Conservation (phyloP, 2,113 vertebrate genomes). For the Opisthocomus hoazin region DNA sequence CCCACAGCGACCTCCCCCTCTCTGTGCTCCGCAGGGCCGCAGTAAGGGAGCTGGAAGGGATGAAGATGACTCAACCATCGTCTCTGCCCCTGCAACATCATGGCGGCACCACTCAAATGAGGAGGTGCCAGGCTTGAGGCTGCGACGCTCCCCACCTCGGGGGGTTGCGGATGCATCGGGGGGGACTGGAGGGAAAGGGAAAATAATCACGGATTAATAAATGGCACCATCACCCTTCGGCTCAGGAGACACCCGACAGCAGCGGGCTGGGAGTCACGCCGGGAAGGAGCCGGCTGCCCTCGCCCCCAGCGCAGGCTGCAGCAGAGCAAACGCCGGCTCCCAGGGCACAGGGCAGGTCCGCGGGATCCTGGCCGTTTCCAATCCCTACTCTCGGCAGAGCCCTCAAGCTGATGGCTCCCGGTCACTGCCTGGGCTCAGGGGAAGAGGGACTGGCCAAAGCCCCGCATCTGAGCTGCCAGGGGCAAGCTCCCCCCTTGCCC, state of each 20-base stretch:
- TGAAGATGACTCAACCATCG: accelerated
- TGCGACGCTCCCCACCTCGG: not conserved
- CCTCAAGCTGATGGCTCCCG: not conserved
- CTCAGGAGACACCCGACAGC: accelerated
- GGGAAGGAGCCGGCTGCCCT: not conserved
- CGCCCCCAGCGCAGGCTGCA: not conserved
- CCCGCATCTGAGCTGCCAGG: accelerated
- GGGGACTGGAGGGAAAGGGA: not conserved
- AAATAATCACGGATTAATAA: not conserved
- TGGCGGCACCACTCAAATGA: not conserved
- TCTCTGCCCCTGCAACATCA: not conserved
- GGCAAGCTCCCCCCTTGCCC: not conserved
- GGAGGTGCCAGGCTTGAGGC: accelerated
- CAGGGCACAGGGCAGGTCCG: accelerated
- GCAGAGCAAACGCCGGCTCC: not conserved
- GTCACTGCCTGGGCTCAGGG: not conserved
- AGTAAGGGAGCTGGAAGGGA: not conserved
- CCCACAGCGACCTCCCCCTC: accelerated
- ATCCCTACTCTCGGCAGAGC: not conserved
- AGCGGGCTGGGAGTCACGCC: not conserved
- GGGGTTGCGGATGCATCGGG: not conserved
- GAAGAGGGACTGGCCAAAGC: not conserved
- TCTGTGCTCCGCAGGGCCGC: not conserved
- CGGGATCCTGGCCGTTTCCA: not conserved
- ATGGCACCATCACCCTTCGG: not conserved